phyloP scores from a whole-genome alignment of 1,140 invertebrate genomes.

The Aphidius ervi region DNA sequence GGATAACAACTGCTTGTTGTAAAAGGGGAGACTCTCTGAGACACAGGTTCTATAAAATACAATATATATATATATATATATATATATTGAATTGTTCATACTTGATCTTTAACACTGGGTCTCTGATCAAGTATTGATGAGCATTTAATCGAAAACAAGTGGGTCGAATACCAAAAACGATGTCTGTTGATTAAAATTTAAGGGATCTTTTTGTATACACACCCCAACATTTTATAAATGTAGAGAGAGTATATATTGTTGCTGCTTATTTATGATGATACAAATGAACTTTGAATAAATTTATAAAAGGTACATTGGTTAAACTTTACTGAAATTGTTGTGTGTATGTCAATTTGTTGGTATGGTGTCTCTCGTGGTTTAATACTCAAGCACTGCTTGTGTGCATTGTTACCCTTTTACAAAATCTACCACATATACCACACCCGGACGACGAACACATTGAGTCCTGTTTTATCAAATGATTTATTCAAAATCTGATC shows the following conservation, averaged over 20 bases:
- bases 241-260: too few relatives aligned
- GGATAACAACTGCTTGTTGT: too few relatives aligned
- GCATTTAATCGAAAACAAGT: slow-evolving; percentile 22
- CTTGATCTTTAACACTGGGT: slow-evolving; percentile 11
- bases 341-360: slow-evolving; percentile 16
- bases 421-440: not conserved
- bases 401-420: not conserved
- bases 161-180: slow-evolving; percentile 12
- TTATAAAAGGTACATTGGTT: slow-evolving; percentile 2
- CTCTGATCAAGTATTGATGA: slow-evolving; percentile 16
- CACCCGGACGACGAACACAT: slow-evolving; percentile 16
- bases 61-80: too few relatives aligned
- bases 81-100: not conserved
- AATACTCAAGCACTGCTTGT: too few relatives aligned
- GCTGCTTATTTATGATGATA: not conserved
- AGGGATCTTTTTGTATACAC: not conserved
- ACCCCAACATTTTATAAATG: too few relatives aligned
- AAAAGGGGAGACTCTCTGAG: too few relatives aligned
- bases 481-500: slow-evolving; percentile 48
- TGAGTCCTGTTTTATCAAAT: slow-evolving; percentile 47
- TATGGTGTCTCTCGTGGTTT: slow-evolving; percentile 11
- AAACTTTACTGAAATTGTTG: not conserved
- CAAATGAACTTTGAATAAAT: not conserved
- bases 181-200: slow-evolving; percentile 8
- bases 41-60: too few relatives aligned